phyloP scores from a whole-genome alignment of 2,797 vertebrate species.

The Melanotaenia trifasciata region DNA sequence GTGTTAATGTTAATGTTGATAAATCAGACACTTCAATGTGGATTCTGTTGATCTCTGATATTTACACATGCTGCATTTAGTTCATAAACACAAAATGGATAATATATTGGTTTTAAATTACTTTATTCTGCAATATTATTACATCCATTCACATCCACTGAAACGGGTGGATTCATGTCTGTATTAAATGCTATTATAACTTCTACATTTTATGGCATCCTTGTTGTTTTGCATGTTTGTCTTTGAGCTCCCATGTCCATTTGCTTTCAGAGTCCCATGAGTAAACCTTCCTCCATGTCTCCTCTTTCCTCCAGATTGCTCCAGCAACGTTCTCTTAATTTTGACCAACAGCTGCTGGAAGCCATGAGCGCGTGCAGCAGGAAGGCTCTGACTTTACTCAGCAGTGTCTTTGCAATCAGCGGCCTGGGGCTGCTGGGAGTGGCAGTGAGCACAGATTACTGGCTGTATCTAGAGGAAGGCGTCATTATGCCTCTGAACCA shows the following conservation, averaged over 20 bases:
- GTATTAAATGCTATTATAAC: neutral
- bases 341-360: conserved; percentile 4
- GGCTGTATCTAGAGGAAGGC: conserved; percentile 95
- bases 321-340: conserved; percentile 3
- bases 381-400: conserved; percentile 92
- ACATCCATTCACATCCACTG: neutral
- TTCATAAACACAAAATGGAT: no score
- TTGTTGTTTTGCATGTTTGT: no score
- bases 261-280: neutral
- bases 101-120: neutral
- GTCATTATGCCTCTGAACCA: conserved; percentile 93
- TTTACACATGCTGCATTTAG: no score
- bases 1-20: no score
- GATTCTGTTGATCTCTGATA: neutral
- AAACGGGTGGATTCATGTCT: neutral
- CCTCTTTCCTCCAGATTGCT: conserved; percentile 25
- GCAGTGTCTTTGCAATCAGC: conserved; percentile 93
- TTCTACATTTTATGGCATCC: no score
- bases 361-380: conserved; percentile 90
- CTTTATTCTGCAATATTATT: neutral
- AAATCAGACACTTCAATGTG: neutral
- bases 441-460: conserved; percentile 95
- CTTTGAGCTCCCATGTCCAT: neutral
- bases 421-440: conserved; percentile 92
- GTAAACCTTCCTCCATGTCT: neutral